Conservation (phyloP, 1,140 invertebrate species). For the Gryon sp. region DNA sequence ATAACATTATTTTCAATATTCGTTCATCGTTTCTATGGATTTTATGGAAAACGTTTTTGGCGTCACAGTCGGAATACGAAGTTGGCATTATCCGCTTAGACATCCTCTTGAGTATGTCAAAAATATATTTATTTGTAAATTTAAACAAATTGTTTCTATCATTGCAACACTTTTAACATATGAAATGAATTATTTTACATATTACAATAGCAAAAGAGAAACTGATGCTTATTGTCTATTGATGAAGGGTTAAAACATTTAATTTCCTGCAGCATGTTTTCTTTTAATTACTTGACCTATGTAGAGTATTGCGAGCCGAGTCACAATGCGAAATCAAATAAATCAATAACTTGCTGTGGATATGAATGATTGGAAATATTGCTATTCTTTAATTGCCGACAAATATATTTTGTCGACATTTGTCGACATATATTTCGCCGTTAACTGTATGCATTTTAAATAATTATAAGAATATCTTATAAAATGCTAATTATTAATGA, state of each 20-base stretch:
- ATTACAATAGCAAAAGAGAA: neutral
- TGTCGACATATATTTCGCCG: too few relatives aligned
- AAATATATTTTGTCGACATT: neutral
- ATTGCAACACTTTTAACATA: too few relatives aligned
- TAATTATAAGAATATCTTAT: too few relatives aligned
- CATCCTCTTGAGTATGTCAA: too few relatives aligned
- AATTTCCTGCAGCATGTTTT: neutral
- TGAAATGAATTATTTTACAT: neutral
- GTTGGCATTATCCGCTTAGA: too few relatives aligned
- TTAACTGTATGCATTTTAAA: neutral
- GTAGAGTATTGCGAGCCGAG: conserved; percentile 11
- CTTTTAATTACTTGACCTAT: conserved; percentile 24
- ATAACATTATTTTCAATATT: too few relatives aligned
- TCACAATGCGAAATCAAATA: conserved; percentile 28
- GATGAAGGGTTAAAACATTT: conserved; percentile 7
- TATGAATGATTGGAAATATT: conserved; percentile 30
- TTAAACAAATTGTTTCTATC: too few relatives aligned
- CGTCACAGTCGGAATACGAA: too few relatives aligned
- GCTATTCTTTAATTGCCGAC: neutral
- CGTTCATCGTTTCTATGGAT: too few relatives aligned
- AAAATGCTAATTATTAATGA: too few relatives aligned
- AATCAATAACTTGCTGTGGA: conserved; percentile 11
- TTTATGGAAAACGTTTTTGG: too few relatives aligned
- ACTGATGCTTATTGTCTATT: neutral
- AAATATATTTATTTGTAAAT: too few relatives aligned